A percentile compares a stretch with the other conserved stretches of the same genome.
These are phyloP conservation scores for Hyposmocoma kahamanoa DNA, from an alignment of 1,140 invertebrate genomes.

Conservation along the genomic window DNA sequence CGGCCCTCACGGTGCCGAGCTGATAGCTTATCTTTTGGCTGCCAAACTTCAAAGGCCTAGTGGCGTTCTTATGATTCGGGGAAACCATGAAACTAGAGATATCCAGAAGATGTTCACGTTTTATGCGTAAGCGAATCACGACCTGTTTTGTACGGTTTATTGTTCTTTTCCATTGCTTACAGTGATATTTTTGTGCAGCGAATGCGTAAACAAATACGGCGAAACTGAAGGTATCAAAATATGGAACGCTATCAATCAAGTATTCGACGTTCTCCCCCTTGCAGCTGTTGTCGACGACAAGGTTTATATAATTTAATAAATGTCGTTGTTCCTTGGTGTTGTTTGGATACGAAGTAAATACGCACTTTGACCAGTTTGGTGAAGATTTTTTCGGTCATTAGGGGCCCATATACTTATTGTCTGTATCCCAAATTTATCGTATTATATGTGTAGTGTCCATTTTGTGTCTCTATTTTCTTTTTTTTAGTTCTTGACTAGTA, in stretches of 20 bases:
- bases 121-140: conserved; percentile 74
- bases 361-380: too few relatives aligned
- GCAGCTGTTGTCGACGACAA: conserved; percentile 82
- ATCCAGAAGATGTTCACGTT: conserved; percentile 84
- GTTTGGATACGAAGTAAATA: too few relatives aligned
- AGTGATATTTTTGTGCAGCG: conserved; percentile 43
- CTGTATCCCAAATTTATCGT: too few relatives aligned
- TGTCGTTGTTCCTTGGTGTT: too few relatives aligned
- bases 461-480: too few relatives aligned
- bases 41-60: conserved; percentile 77
- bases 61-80: conserved; percentile 76
- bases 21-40: conserved; percentile 78
- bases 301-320: conserved; percentile 42
- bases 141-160: not conserved
- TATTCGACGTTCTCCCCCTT: conserved; percentile 82
- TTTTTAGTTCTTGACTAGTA: too few relatives aligned
- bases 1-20: conserved; percentile 77
- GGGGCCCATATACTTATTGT: too few relatives aligned
- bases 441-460: too few relatives aligned
- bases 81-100: conserved; percentile 80
- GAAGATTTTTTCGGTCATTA: too few relatives aligned
- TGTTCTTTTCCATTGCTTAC: not conserved
- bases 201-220: conserved; percentile 81
- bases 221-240: conserved; percentile 75
- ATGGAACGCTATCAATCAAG: conserved; percentile 81